Evolutionary conservation across 2,888 invertebrate species (phyloP).

Genomic region (Xiphydria camelus): DNA sequence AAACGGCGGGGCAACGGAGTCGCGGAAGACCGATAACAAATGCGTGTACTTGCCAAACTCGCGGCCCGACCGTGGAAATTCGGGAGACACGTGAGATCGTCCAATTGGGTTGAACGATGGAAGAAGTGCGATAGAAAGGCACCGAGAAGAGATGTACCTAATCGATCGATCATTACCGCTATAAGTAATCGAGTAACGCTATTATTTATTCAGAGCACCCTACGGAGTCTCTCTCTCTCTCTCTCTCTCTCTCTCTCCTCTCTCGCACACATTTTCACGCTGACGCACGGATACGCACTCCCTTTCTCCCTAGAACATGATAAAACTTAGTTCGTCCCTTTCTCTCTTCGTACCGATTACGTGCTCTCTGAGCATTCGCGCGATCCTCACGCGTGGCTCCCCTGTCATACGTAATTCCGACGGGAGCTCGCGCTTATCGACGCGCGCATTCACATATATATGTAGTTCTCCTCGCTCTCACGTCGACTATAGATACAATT

Average conservation of each 20-base stretch:
- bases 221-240: not conserved
- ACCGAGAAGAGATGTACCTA: constrained; percentile 39
- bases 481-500: constrained; percentile 37
- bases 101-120: constrained; percentile 2
- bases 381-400: not conserved
- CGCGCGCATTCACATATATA: not conserved
- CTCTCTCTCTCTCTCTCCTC: not conserved
- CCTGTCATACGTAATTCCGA: not conserved
- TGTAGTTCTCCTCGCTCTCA: not conserved
- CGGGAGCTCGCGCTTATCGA: not conserved
- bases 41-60: too few relatives aligned
- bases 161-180: constrained; percentile 12
- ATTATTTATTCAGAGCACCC: too few relatives aligned
- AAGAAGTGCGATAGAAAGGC: constrained; percentile 39
- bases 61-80: too few relatives aligned
- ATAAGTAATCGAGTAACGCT: not conserved
- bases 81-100: too few relatives aligned
- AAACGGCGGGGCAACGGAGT: not conserved
- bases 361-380: too few relatives aligned
- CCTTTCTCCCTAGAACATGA: constrained; percentile 1
- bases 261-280: not conserved
- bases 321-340: too few relatives aligned
- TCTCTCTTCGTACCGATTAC: too few relatives aligned
- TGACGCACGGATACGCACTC: not conserved
- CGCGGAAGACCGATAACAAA: too few relatives aligned